phyloP scores from a whole-genome alignment of 2,113 vertebrate species.

The Caranx melampygus region DNA sequence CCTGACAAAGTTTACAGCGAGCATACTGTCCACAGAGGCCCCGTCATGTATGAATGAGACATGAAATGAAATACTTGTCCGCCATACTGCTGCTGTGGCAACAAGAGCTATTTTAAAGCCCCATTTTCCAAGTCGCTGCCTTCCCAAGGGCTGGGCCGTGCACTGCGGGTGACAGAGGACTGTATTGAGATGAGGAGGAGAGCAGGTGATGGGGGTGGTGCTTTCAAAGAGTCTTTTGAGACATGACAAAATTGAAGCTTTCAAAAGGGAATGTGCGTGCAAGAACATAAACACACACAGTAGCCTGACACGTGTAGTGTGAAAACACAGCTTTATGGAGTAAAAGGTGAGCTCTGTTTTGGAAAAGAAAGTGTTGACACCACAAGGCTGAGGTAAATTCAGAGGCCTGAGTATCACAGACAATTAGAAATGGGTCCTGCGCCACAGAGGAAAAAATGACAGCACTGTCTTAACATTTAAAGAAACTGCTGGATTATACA shows the following conservation, averaged over 20 bases:
- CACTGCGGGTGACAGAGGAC: slow-evolving; percentile 40
- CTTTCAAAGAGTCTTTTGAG: slow-evolving; percentile 29
- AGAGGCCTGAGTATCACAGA: slow-evolving; percentile 49
- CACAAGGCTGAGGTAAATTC: not conserved
- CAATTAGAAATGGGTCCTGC: not conserved
- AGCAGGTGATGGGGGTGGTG: not conserved
- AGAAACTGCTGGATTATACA: slow-evolving; percentile 58
- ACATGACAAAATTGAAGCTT: not conserved
- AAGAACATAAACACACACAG: not conserved
- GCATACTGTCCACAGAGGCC: slow-evolving; percentile 9
- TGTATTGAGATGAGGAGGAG: slow-evolving; percentile 46
- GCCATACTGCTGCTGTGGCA: slow-evolving; percentile 18
- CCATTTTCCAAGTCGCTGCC: slow-evolving; percentile 20
- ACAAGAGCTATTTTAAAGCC: slow-evolving; percentile 59
- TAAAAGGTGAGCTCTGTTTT: not conserved
- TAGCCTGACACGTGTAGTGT: not conserved
- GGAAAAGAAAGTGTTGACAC: slow-evolving; percentile 9
- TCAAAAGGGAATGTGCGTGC: not conserved
- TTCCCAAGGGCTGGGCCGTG: slow-evolving; percentile 16
- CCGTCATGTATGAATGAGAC: not conserved
- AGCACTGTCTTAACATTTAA: slow-evolving; percentile 34
- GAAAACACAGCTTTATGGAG: not conserved
- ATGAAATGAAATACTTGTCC: slow-evolving; percentile 23
- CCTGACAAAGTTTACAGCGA: not conserved
- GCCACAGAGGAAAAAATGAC: slow-evolving; percentile 5